A percentile compares a stretch with the other conserved stretches of the same genome.
Evolutionary conservation across 2,888 invertebrate species (phyloP).

Genomic region (Cantharis rustica): DNA sequence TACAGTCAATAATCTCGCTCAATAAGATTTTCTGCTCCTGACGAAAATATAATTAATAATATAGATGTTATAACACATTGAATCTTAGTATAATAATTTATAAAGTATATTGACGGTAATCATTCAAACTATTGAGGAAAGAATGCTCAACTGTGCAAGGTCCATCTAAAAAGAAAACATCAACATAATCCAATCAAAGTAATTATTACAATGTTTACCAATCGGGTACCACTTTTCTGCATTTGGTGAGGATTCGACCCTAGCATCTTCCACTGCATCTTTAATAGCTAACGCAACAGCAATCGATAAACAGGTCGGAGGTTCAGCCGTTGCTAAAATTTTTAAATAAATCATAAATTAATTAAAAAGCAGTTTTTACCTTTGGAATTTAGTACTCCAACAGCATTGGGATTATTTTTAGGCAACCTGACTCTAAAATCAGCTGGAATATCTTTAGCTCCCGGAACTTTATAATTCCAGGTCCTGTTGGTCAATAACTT

Average conservation of each 20-base stretch:
- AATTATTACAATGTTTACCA: slow-evolving; percentile 33
- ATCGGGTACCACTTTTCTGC: slow-evolving; percentile 40
- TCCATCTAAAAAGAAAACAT: background rate
- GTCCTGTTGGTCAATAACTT: too few species aligned
- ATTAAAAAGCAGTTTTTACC: slow-evolving; percentile 52
- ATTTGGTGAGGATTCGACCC: slow-evolving; percentile 37
- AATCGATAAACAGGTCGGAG: slow-evolving; percentile 63
- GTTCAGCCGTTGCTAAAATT: slow-evolving; percentile 66
- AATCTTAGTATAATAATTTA: background rate
- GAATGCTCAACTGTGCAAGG: background rate
- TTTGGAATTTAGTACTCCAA: slow-evolving; percentile 62
- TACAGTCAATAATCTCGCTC: too few species aligned
- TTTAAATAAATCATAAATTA: background rate
- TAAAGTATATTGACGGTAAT: background rate
- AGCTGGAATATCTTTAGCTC: too few species aligned
- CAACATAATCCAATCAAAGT: background rate
- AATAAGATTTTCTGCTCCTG: too few species aligned
- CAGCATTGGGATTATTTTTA: background rate
- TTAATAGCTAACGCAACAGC: slow-evolving; percentile 52
- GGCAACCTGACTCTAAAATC: too few species aligned
- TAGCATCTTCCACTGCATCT: slow-evolving; percentile 41
- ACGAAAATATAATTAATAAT: too few species aligned
- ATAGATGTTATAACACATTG: too few species aligned
- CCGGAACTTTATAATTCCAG: too few species aligned
- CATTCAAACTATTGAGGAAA: background rate